A percentile compares a stretch with the other conserved stretches of the same genome.
phyloP scores from a whole-genome alignment of 2,888 invertebrate genomes.

The Pollenia griseotomentosa region DNA sequence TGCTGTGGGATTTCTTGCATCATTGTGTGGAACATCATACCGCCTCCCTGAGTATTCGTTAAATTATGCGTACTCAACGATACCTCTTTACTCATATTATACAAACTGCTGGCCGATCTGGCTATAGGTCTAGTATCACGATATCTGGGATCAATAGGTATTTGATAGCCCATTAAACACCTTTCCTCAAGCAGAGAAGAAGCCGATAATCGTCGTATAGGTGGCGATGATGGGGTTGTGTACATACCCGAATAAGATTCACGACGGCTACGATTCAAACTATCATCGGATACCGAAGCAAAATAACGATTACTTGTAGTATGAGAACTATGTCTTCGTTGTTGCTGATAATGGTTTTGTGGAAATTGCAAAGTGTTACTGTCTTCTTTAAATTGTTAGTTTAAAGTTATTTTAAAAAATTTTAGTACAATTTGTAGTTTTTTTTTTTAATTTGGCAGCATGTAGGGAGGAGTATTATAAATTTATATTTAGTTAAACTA shows the following conservation, averaged over 20 bases:
- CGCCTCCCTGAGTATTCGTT: slow-evolving; percentile 61
- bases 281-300: slow-evolving; percentile 83
- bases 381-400: slow-evolving; percentile 59
- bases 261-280: slow-evolving; percentile 81
- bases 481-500: slow-evolving; percentile 76
- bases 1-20: slow-evolving; percentile 31
- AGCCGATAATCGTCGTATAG: slow-evolving; percentile 80
- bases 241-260: slow-evolving; percentile 79
- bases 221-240: slow-evolving; percentile 78
- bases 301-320: slow-evolving; percentile 76
- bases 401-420: slow-evolving; percentile 38
- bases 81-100: slow-evolving; percentile 71
- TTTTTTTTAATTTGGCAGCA: slow-evolving; percentile 76
- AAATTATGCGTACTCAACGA: slow-evolving; percentile 66
- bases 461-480: slow-evolving; percentile 76
- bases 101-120: slow-evolving; percentile 81
- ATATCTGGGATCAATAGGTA: slow-evolving; percentile 84
- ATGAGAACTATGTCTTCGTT: slow-evolving; percentile 67
- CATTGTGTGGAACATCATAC: slow-evolving; percentile 52
- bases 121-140: slow-evolving; percentile 83
- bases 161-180: slow-evolving; percentile 81
- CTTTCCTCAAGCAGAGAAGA: slow-evolving; percentile 83
- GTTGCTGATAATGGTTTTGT: slow-evolving; percentile 76
- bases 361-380: slow-evolving; percentile 69
- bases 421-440: slow-evolving; percentile 56